Evolutionary conservation across 1,140 invertebrate genomes (phyloP).

Genomic region (Microplitis mediator): DNA sequence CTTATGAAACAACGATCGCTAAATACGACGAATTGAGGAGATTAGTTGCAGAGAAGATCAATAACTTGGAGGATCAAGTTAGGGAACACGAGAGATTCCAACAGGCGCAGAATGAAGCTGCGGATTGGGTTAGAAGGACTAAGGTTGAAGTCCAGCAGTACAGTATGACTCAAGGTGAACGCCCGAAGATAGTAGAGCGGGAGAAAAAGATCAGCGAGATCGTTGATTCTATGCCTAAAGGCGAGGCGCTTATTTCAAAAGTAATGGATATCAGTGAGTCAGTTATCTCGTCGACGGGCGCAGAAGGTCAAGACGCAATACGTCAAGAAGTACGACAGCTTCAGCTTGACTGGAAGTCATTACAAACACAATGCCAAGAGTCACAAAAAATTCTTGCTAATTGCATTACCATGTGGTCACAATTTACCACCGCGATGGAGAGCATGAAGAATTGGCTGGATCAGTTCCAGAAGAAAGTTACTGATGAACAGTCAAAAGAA

Average conservation of each 20-base stretch:
- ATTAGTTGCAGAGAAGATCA: conserved; percentile 69
- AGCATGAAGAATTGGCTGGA: conserved; percentile 81
- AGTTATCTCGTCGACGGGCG: conserved; percentile 80
- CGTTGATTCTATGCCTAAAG: conserved; percentile 69
- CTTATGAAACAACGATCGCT: conserved; percentile 72
- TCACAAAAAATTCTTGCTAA: conserved; percentile 77
- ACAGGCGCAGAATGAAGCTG: conserved; percentile 78
- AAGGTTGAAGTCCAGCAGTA: conserved; percentile 85
- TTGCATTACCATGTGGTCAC: conserved; percentile 85
- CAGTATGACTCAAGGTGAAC: conserved; percentile 82
- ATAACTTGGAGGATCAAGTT: conserved; percentile 79
- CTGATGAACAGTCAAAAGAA: conserved; percentile 72
- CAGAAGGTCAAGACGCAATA: conserved; percentile 84
- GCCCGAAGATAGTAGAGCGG: conserved; percentile 75
- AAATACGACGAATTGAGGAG: conserved; percentile 75
- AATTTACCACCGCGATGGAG: conserved; percentile 78
- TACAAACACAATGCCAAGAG: conserved; percentile 81
- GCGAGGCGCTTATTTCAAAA: conserved; percentile 75
- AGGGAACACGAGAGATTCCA: conserved; percentile 87
- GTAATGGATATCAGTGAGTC: conserved; percentile 77
- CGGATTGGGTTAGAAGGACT: conserved; percentile 86
- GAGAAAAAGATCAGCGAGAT: conserved; percentile 75
- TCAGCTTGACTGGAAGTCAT: conserved; percentile 85
- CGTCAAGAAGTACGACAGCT: conserved; percentile 84
- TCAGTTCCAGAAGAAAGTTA: conserved; percentile 72